Evolutionary conservation across 2,888 invertebrate species (phyloP).

Genomic region (Tromatobia lineatoria): DNA sequence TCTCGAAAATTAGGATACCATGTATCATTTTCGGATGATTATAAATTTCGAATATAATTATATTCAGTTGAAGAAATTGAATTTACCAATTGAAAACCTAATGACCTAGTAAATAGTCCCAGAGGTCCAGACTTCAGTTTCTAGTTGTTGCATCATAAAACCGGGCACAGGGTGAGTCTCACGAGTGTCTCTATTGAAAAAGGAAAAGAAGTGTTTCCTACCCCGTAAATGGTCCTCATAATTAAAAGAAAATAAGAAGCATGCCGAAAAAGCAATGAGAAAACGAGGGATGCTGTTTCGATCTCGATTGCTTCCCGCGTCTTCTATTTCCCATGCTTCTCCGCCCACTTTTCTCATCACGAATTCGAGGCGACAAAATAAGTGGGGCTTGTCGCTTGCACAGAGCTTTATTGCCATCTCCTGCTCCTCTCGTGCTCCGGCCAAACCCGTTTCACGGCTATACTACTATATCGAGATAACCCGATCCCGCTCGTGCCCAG

Average conservation of each 20-base stretch:
- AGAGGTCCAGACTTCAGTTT: not conserved
- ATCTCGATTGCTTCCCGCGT: constrained; percentile 56
- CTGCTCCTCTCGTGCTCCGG: constrained; percentile 17
- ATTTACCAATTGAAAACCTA: not conserved
- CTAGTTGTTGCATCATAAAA: not conserved
- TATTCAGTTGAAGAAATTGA: not conserved
- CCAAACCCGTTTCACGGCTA: constrained; percentile 24
- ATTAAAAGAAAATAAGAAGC: constrained; percentile 4
- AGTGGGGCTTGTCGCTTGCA: constrained; percentile 68
- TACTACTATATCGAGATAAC: constrained; percentile 65
- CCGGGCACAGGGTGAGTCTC: not conserved
- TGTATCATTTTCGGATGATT: too few relatives aligned
- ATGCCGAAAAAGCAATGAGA: constrained; percentile 13
- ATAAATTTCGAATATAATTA: too few relatives aligned
- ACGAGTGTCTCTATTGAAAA: not conserved
- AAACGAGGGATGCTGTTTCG: constrained; percentile 45
- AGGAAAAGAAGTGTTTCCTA: not conserved
- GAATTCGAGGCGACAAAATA: constrained; percentile 70
- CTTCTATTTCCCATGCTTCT: constrained; percentile 54
- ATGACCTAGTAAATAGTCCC: not conserved
- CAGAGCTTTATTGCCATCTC: constrained; percentile 67
- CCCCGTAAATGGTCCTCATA: not conserved
- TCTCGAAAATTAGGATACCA: too few relatives aligned
- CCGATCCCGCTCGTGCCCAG: constrained; percentile 58
- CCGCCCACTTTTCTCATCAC: constrained; percentile 60